Base-by-base conservation (phyloP, 2,797 vertebrate genomes). In the Garrulus glandarius region DNA sequence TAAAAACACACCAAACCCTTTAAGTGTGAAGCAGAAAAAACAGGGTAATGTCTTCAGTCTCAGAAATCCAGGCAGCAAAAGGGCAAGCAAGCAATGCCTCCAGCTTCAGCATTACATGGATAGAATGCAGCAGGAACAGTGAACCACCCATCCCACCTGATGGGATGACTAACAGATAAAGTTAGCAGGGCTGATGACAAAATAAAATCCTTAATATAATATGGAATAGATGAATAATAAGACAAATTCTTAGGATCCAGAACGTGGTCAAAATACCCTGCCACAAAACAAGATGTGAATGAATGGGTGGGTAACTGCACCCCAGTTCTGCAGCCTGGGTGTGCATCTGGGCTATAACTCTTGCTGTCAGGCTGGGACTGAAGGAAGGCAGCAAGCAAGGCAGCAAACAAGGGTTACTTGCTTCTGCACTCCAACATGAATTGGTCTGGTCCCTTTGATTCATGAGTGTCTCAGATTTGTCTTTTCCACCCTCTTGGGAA, bases 1-100 rank as follows among this genome's bases (percentile, higher is more conserved):
- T 69, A 82, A 95, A 92, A 88, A 46, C 47, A 47, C 52, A 82
- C 90, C 50, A 79, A 79, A 90, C 43, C n/a, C 26, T 47, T 65
- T 74, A 79, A 60, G 17, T 53, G 8, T 8, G 18, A 79, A 90
- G 22, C 44, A 88, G 14, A 36, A 65, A 89, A 88, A 67, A 15
- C 6, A 53, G 15, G 32, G 26, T 37, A 72, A 20, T n/a, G 39
- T 23, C 55, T 69, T 67, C 46, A 24, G 36, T 27, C 39, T 47
- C 69, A 88, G 65, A 72, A 52, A 89, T 9, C 2, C 50, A 86
- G 65, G n/a, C 76, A 92, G 59, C 50, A 78, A 52, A 87, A 81
- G 39, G 29, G 10, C 50, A 61, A 52, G 20, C 1, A 5, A 74
- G 32, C 23, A 61, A 12, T 1, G 5, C 34, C 22, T 74, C 43